phyloP scores from a whole-genome alignment of 2,797 vertebrate species.

The Sebastes diaconus region DNA sequence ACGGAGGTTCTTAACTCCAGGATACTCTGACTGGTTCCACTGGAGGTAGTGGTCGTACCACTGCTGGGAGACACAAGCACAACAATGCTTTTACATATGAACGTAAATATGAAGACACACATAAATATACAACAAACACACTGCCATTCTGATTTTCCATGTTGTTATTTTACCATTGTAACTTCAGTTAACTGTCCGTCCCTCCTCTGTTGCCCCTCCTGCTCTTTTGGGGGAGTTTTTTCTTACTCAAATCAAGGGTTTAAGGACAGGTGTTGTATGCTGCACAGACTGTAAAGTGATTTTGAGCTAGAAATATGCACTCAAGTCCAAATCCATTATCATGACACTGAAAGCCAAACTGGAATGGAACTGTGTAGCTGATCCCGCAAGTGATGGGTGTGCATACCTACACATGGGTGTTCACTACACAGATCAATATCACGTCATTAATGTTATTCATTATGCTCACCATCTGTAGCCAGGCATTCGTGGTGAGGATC shows the following conservation, averaged over 20 bases:
- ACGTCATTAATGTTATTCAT: conserved; percentile 20
- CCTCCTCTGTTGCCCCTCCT: neutral
- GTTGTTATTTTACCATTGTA: neutral
- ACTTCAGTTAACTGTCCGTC: neutral
- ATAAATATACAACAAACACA: neutral
- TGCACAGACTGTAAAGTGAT: neutral
- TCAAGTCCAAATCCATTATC: neutral
- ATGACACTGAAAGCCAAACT: neutral
- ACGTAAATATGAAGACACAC: neutral
- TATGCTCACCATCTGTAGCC: conserved; percentile 86
- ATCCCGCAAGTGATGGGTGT: neutral
- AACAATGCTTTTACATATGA: neutral
- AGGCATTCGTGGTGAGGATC: conserved; percentile 84
- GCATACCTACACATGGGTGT: conserved; percentile 1
- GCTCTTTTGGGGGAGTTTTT: neutral
- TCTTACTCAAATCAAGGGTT: neutral
- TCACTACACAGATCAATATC: conserved; percentile 26
- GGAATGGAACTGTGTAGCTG: neutral
- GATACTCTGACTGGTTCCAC: conserved; percentile 87
- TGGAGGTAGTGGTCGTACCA: conserved; percentile 88
- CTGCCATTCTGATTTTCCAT: neutral
- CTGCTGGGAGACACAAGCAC: conserved; percentile 72
- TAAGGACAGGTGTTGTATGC: too few relatives aligned
- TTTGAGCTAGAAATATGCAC: neutral
- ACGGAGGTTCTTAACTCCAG: conserved; percentile 85